phyloP scores from a whole-genome alignment of 2,113 vertebrate species.

The Okapia johnstoni region DNA sequence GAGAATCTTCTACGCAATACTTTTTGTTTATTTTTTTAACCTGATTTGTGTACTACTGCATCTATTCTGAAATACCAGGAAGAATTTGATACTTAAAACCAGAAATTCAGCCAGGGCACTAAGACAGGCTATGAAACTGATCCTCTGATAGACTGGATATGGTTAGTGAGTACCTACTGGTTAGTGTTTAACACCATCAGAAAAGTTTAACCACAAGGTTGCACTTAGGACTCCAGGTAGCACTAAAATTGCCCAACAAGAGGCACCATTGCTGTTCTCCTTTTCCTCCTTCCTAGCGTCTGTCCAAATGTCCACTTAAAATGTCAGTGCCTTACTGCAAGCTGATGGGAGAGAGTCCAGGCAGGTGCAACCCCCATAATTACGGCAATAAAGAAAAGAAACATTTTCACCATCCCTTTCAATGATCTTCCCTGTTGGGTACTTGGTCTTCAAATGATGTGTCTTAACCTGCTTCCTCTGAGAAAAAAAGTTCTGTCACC shows the following conservation, averaged over 20 bases:
- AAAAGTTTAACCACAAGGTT: neutral
- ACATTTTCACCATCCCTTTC: neutral
- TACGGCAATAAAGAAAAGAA: neutral
- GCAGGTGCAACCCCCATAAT: neutral
- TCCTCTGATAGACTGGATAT: too few relatives aligned
- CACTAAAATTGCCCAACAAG: neutral
- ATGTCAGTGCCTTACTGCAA: neutral
- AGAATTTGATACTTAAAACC: slow-evolving; percentile 58
- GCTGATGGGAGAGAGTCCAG: neutral
- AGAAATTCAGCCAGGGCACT: slow-evolving; percentile 52
- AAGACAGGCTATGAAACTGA: neutral
- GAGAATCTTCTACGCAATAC: slow-evolving; percentile 30
- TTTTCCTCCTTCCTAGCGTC: neutral
- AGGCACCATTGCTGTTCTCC: rapidly evolving
- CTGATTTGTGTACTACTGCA: neutral
- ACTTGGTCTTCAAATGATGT: neutral
- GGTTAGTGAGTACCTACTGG: neutral
- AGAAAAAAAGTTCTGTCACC: neutral
- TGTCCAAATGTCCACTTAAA: neutral
- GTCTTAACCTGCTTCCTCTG: slow-evolving; percentile 3
- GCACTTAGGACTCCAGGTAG: neutral
- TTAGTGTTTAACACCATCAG: neutral
- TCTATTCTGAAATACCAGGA: slow-evolving; percentile 41
- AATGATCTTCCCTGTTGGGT: neutral
- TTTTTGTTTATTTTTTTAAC: neutral